phyloP scores from a whole-genome alignment of 2,113 vertebrate genomes.

The Scolopax mira region DNA sequence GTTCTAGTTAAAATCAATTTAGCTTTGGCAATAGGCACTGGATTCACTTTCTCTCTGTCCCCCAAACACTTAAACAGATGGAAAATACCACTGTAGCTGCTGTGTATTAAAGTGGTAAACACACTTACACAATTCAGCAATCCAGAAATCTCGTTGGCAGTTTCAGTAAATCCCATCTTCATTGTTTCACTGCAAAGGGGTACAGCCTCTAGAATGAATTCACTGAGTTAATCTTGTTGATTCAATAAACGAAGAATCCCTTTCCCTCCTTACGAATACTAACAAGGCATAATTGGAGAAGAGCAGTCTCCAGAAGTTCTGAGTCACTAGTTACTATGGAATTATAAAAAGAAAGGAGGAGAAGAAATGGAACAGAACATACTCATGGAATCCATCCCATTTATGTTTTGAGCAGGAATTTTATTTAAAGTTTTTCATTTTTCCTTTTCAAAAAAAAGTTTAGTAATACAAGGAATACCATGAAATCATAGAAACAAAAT shows the following conservation, averaged over 20 bases:
- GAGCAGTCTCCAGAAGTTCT: not conserved
- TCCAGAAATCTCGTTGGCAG: not conserved
- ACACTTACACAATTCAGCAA: not conserved
- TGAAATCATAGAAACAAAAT: not conserved
- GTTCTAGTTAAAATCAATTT: constrained; percentile 71
- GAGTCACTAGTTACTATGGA: not conserved
- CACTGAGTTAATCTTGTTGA: not conserved
- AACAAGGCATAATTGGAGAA: not conserved
- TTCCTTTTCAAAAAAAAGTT: not conserved
- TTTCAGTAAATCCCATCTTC: constrained; percentile 20
- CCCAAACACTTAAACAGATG: constrained; percentile 46
- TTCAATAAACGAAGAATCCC: not conserved
- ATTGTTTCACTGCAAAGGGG: constrained; percentile 20
- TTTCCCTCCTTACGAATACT: not conserved
- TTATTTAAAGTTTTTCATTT: not conserved
- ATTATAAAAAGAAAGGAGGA: not conserved
- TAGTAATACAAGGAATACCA: not conserved
- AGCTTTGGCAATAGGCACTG: constrained; percentile 56
- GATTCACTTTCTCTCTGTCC: constrained; percentile 51
- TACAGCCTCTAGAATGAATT: not conserved
- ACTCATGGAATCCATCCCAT: not conserved
- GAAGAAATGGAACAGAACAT: not conserved
- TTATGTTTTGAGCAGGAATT: not conserved
- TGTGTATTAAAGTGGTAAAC: constrained; percentile 53
- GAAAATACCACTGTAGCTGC: constrained; percentile 42